These are phyloP conservation scores for Aspiorhynchus laticeps DNA, from an alignment of 2,113 vertebrate genomes.

Conservation along the genomic window DNA sequence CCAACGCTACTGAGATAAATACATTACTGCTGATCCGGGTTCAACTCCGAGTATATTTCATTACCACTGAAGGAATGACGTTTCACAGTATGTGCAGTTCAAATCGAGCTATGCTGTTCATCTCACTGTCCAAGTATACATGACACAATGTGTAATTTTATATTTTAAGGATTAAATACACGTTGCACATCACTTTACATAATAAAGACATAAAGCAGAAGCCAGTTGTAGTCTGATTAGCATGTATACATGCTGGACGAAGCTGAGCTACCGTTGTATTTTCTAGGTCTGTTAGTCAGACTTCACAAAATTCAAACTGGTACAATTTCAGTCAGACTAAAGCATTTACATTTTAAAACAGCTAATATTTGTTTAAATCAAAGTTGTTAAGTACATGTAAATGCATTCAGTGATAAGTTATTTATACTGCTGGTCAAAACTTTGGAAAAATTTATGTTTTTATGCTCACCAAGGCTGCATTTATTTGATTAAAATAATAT, in stretches of 20 bases:
- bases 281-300: too few species aligned
- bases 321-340: neutral
- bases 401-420: too few species aligned
- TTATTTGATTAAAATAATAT: too few species aligned
- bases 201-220: neutral
- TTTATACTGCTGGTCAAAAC: too few species aligned
- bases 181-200: neutral
- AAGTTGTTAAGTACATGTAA: too few species aligned
- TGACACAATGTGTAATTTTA: neutral
- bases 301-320: too few species aligned
- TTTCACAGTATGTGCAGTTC: neutral
- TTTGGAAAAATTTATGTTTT: too few species aligned
- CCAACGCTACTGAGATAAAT: neutral
- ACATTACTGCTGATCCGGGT: constrained; percentile 7
- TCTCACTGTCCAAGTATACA: neutral
- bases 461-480: too few species aligned
- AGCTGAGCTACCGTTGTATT: too few species aligned
- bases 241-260: neutral
- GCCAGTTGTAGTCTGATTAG: neutral
- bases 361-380: too few species aligned
- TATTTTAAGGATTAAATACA: neutral
- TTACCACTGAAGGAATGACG: neutral
- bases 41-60: neutral
- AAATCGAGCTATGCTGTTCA: neutral
- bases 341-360: neutral